Evolutionary conservation across 1,140 invertebrate genomes (phyloP).

Genomic region (Scaptodrosophila lebanonensis): DNA sequence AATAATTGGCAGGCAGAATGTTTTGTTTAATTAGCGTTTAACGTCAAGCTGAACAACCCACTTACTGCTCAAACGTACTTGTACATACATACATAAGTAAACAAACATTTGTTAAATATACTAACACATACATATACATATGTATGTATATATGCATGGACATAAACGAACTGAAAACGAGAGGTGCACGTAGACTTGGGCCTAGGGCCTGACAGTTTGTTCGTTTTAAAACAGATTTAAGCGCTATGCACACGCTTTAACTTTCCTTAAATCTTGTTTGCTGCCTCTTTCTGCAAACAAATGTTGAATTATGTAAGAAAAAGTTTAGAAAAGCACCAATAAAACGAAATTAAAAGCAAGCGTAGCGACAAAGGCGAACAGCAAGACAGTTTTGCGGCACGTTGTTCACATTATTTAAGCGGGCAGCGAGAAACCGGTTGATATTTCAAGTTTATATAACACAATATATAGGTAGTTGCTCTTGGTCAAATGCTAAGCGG

Average conservation of each 20-base stretch:
- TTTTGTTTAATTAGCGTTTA: conserved; percentile 46
- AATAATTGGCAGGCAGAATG: conserved; percentile 45
- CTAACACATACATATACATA: too few relatives aligned
- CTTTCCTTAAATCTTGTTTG: too few relatives aligned
- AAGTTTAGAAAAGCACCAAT: conserved; percentile 51
- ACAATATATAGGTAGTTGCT: neutral
- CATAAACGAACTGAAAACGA: too few relatives aligned
- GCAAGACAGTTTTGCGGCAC: conserved; percentile 19
- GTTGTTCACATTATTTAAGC: conserved; percentile 27
- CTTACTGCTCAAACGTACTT: neutral
- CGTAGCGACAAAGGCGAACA: too few relatives aligned
- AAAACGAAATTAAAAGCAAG: neutral
- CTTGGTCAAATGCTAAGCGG: conserved; percentile 8
- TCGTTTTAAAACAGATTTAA: too few relatives aligned
- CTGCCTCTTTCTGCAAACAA: too few relatives aligned
- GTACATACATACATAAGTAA: too few relatives aligned
- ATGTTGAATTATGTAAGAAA: conserved; percentile 58
- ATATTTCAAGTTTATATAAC: conserved; percentile 59
- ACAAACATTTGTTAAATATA: too few relatives aligned
- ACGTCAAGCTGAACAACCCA: conserved; percentile 11
- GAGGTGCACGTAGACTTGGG: too few relatives aligned
- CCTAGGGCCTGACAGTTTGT: too few relatives aligned
- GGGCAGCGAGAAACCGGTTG: conserved; percentile 45
- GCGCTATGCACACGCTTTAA: too few relatives aligned
- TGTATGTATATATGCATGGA: too few relatives aligned